Evolutionary conservation across 1,140 invertebrate species (phyloP), one percentile per base, ranked within the genome.

Genomic region (Drosophila arizonae): DNA sequence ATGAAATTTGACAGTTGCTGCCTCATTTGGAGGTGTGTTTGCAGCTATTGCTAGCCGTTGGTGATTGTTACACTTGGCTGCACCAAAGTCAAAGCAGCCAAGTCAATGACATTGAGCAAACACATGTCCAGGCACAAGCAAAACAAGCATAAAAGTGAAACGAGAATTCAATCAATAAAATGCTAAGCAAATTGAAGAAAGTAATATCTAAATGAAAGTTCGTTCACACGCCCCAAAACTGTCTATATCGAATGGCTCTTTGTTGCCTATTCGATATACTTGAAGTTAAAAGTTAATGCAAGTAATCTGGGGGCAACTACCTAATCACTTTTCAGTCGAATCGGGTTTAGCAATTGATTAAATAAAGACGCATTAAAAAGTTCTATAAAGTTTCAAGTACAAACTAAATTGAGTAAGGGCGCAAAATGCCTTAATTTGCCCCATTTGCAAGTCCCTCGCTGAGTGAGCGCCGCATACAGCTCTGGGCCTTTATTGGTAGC

Each of bases 21-120:
- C 30, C 54, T 26, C 10, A 30, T 55, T 60, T 52, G 39, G 57
- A 58, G 65, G 54, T 74, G 71, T 78, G 70, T 74, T 72, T 86
- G 62, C 26, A 48, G 41, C 13, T 68, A 41, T 46, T 36, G 55
- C n/a, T 57, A 54, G 33, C 72, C 9, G 33, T 33, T 63, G 64
- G 72, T 74, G 81, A 87, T 67, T 80, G 79, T 88, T 80, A 77
- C 84, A 87, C 76, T 79, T 62, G 69, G 84, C 56, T 84, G 84
- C 79, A 75, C 79, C 73, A 80, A 82, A 88, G 84, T 87, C 84
- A 87, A 77, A 88, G 79, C 80, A 72, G 67, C 51, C 77, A 87
- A 87, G 82, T 88, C 82, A 87, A 84, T 88, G 82, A 87, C 84
- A 72, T 87, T 64, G 51, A 58, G 50, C 63, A 86, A 85, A 85